Conservation (phyloP, 2,113 vertebrate species). For the Colaptes auratus region DNA sequence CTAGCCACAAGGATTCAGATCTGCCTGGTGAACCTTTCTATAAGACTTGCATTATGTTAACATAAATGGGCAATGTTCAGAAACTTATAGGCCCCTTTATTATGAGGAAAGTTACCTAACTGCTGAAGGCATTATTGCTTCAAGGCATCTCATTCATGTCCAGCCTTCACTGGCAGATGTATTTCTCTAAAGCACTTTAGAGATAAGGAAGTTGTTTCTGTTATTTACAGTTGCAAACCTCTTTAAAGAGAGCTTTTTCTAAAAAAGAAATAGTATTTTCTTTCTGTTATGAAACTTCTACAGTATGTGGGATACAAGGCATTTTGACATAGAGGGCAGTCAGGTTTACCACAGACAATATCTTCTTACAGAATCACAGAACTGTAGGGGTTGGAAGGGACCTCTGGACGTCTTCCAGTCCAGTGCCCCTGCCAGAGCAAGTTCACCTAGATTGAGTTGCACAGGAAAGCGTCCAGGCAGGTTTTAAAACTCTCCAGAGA, state of each 20-base stretch:
- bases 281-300: neutral
- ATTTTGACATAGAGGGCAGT: neutral
- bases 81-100: neutral
- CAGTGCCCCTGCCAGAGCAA: too few relatives aligned
- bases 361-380: neutral
- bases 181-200: neutral
- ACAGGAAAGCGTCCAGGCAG: too few relatives aligned
- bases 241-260: neutral
- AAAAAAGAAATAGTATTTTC: neutral
- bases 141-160: neutral
- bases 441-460: too few relatives aligned
- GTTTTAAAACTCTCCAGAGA: too few relatives aligned
- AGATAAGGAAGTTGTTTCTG: neutral
- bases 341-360: neutral
- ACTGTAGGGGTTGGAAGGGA: too few relatives aligned
- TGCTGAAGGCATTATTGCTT: neutral
- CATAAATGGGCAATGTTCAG: neutral
- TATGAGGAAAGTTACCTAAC: neutral
- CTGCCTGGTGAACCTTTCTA: neutral
- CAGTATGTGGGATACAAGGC: neutral
- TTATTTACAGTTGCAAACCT: neutral
- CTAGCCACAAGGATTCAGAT: slow-evolving; percentile 30
- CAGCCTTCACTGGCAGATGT: neutral
- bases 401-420: too few relatives aligned
- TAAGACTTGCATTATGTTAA: neutral